A percentile compares a stretch with the other conserved stretches of the same genome.
phyloP scores from a whole-genome alignment of 2,888 invertebrate genomes.

The Balanococcus diminutus region DNA sequence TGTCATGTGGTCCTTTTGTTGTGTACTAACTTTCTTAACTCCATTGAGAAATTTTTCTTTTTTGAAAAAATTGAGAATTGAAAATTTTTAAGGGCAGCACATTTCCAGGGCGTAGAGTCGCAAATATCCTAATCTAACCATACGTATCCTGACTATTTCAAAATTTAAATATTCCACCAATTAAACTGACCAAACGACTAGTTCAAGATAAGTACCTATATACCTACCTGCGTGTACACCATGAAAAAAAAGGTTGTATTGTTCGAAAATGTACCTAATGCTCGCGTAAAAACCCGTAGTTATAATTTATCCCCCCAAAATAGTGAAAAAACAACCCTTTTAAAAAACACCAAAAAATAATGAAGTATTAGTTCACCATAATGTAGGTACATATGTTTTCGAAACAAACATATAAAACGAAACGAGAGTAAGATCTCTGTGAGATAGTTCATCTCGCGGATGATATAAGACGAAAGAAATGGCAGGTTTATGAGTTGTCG shows the following conservation, averaged over 20 bases:
- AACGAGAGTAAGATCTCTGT: neutral
- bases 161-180: no score
- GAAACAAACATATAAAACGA: neutral
- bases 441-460: constrained; percentile 8
- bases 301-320: neutral
- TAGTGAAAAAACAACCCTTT: constrained; percentile 13
- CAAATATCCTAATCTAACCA: no score
- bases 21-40: no score
- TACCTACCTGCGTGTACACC: neutral
- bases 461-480: constrained; percentile 41
- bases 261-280: neutral
- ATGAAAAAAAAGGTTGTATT: neutral
- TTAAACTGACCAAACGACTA: neutral
- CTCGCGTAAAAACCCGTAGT: neutral
- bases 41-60: no score
- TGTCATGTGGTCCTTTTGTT: neutral
- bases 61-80: no score
- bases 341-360: neutral
- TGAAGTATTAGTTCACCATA: neutral
- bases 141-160: no score
- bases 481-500: constrained; percentile 32
- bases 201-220: neutral
- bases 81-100: no score
- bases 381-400: neutral
- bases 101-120: no score